Evolutionary conservation across 2,113 vertebrate species (phyloP), one percentile per base, ranked within the genome.

Genomic region (Rhodinocichla rosea): DNA sequence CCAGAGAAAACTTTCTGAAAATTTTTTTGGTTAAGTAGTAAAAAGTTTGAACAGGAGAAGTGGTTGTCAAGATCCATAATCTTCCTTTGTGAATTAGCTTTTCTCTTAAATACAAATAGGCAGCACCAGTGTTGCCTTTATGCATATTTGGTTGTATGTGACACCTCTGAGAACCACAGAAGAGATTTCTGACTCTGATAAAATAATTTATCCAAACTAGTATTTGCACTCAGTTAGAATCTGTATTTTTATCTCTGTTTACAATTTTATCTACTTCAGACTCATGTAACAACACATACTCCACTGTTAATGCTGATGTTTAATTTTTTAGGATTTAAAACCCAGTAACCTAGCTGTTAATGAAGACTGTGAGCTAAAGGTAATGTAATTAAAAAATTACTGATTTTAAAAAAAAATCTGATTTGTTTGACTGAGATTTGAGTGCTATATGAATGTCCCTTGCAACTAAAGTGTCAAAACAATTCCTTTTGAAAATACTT

Each of bases 271-370:
- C 15, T 85, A 5, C 11, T 69, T 87, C 32, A 77, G 32, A 37
- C 22, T 65, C 4, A 2, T 32, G 21, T 39, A 92, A 39, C 28
- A 63, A 15, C 11, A 11, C 13, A 18, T 23, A 19, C 19, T 63
- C 13, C 4, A 6, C 28, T 47, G 16, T 60, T 97, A 94, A 97
- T 55, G 52, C 45, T 84, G 49, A 28, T 94, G 15, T 70, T 92
- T 91, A 14, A 57, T 63, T 94, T 91, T 94, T 59, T 97, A 99
- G 99, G 99, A 99, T 97, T 98, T 99, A 91, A 99, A 99, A 83
- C 99, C 99, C 60, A 99, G 99, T 97, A 99, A 99, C 95, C 97
- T 99, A 91, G 99, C 99, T 96, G 99, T 99, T 87, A 99, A 99
- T 94, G 99, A 99, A 98, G 99, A 99, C 97, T 99, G 99, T 95